These are phyloP conservation scores for Eupithecia insigniata DNA, from an alignment of 2,888 invertebrate species.

Conservation along the genomic window DNA sequence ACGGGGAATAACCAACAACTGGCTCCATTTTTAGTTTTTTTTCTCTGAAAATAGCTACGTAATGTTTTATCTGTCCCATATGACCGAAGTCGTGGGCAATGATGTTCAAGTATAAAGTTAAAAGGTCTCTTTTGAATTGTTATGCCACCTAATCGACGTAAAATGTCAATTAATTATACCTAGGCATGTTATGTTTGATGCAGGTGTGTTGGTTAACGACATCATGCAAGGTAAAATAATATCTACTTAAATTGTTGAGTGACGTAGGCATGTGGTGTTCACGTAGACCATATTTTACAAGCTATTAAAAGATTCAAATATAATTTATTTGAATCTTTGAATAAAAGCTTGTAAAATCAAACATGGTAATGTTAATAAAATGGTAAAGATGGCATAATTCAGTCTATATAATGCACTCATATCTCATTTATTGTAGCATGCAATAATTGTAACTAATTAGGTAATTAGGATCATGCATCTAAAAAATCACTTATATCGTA, in stretches of 20 bases:
- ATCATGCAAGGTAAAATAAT: neutral
- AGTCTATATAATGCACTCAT: too few relatives aligned
- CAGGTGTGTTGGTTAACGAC: neutral
- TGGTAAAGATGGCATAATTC: too few relatives aligned
- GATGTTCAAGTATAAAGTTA: neutral
- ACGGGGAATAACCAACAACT: neutral
- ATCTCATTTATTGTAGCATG: too few relatives aligned
- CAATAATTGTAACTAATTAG: too few relatives aligned
- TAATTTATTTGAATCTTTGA: too few relatives aligned
- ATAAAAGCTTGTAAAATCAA: too few relatives aligned
- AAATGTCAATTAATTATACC: neutral
- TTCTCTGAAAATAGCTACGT: neutral
- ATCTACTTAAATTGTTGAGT: neutral
- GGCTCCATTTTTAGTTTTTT: neutral
- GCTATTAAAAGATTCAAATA: too few relatives aligned
- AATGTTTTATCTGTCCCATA: neutral
- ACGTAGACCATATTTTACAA: neutral
- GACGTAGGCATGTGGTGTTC: neutral
- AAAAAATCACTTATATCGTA: too few relatives aligned
- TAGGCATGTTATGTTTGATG: neutral
- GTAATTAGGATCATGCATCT: too few relatives aligned
- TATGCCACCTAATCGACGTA: slow-evolving; percentile 3
- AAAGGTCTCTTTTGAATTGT: neutral
- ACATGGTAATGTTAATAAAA: too few relatives aligned
- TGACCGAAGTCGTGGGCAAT: neutral